Conservation (phyloP, 2,888 invertebrate genomes). For the Hecatera dysodea region DNA sequence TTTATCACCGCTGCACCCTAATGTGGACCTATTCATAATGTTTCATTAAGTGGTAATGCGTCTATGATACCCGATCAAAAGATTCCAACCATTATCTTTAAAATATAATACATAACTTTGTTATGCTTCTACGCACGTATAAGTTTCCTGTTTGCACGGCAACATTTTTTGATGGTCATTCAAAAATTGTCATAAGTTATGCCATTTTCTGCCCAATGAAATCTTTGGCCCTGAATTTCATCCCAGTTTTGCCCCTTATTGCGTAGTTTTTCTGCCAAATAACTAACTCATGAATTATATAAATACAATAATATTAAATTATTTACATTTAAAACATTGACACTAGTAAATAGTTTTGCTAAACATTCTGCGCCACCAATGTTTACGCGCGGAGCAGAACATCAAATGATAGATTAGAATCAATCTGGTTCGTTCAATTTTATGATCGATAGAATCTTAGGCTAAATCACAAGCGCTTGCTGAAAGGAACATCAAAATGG, state of each 20-base stretch:
- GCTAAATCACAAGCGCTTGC: conserved; percentile 65
- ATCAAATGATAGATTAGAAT: conserved; percentile 58
- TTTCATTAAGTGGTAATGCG: conserved; percentile 89
- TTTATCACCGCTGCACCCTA: conserved; percentile 89
- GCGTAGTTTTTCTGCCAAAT: conserved; percentile 29
- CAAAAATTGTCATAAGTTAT: conserved; percentile 33
- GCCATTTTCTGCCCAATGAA: conserved; percentile 13
- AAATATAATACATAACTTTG: conserved; percentile 41
- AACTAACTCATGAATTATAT: conserved; percentile 28
- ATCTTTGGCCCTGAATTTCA: conserved; percentile 36
- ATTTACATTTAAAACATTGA: conserved; percentile 32
- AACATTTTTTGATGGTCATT: conserved; percentile 38
- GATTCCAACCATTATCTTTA: conserved; percentile 28
- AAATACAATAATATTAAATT: conserved; percentile 26
- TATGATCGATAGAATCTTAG: conserved; percentile 64
- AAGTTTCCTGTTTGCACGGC: conserved; percentile 40
- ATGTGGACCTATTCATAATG: conserved; percentile 87
- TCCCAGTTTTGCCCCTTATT: conserved; percentile 29
- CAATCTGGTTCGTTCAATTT: conserved; percentile 61
- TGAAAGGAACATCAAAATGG: conserved; percentile 67
- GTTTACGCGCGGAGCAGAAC: conserved; percentile 41
- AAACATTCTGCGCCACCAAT: conserved; percentile 55
- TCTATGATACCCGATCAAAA: conserved; percentile 77
- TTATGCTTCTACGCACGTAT: conserved; percentile 32
- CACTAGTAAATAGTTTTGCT: conserved; percentile 39